Percentiles rank a stretch among this genome's conserved stretches.
These are phyloP conservation scores for Larimichthys crocea DNA, from an alignment of 2,113 vertebrate species.

Conservation along the genomic window DNA sequence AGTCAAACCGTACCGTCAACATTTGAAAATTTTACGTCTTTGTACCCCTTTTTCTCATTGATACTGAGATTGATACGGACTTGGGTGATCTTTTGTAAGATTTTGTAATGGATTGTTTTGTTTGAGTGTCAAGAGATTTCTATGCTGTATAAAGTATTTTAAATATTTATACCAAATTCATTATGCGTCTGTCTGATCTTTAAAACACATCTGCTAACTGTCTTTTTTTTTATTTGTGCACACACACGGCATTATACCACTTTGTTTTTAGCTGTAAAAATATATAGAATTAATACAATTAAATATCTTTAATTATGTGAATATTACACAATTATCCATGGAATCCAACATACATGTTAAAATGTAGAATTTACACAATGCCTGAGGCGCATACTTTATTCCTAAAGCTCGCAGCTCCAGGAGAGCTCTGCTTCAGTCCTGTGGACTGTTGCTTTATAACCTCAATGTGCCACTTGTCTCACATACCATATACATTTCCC, in stretches of 20 bases:
- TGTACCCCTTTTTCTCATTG: constrained; percentile 75
- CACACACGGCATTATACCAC: background rate
- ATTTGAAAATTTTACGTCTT: constrained; percentile 72
- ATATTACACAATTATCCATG: constrained; percentile 1
- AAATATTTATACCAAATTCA: constrained; percentile 84
- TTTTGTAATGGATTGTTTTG: constrained; percentile 82
- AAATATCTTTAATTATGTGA: constrained; percentile 9
- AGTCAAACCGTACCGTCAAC: constrained; percentile 61
- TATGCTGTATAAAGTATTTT: constrained; percentile 87
- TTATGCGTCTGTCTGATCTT: constrained; percentile 69
- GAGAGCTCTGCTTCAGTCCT: constrained; percentile 1
- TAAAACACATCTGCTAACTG: constrained; percentile 41
- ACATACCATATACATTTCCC: constrained; percentile 63
- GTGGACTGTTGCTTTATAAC: constrained; percentile 27
- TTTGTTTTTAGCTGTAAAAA: background rate
- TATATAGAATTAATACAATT: constrained; percentile 14
- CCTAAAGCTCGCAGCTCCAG: constrained; percentile 15
- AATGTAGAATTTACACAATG: constrained; percentile 22
- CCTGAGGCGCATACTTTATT: constrained; percentile 15
- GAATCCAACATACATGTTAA: constrained; percentile 11
- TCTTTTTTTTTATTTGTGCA: constrained; percentile 38
- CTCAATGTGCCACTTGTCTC: constrained; percentile 50
- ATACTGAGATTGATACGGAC: constrained; percentile 74
- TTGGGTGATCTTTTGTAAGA: constrained; percentile 80
- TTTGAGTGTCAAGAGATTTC: constrained; percentile 83